Evolutionary conservation across 2,113 vertebrate species (phyloP).

Genomic region (Butastur rufipennis): DNA sequence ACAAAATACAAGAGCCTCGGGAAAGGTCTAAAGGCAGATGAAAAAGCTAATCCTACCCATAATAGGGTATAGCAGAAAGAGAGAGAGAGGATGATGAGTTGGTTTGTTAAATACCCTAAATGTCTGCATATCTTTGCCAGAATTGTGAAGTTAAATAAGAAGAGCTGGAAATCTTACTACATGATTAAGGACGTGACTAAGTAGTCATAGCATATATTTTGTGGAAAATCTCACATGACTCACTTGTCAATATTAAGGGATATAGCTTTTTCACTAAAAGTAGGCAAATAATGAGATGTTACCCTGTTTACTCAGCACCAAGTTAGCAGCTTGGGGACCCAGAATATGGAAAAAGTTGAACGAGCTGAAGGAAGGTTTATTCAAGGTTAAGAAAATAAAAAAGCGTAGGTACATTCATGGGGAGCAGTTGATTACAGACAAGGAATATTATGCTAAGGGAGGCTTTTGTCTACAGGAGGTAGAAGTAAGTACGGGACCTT

Average conservation of each 20-base stretch:
- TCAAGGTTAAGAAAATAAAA: neutral
- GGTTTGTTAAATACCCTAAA: neutral
- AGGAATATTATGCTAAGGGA: neutral
- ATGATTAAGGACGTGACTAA: neutral
- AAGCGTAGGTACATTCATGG: neutral
- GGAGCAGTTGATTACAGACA: neutral
- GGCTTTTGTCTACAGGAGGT: neutral
- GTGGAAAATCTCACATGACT: neutral
- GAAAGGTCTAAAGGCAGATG: neutral
- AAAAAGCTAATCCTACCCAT: neutral
- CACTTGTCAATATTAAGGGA: neutral
- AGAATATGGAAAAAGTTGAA: neutral
- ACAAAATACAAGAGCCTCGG: neutral
- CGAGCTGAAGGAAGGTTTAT: neutral
- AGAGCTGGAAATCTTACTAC: neutral
- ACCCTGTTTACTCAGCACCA: neutral
- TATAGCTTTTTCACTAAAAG: neutral
- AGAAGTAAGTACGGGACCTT: neutral
- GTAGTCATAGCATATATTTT: neutral
- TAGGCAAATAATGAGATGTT: neutral
- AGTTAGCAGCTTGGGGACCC: neutral
- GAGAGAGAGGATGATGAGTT: neutral
- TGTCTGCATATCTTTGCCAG: neutral
- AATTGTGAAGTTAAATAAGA: neutral
- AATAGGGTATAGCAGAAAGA: neutral